Conservation (phyloP, 1,140 invertebrate species). For the Aphaenogaster rudis region DNA sequence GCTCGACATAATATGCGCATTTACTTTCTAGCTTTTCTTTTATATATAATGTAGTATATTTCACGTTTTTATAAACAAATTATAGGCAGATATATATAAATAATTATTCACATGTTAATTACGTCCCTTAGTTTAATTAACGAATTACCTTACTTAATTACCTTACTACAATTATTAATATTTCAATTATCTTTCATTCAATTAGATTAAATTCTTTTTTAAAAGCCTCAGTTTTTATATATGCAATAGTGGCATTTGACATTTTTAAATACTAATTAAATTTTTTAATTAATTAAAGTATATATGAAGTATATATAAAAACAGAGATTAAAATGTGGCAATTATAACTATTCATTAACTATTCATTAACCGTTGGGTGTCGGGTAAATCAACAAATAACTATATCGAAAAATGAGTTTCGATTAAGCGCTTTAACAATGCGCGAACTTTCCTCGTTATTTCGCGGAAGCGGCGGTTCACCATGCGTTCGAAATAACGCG, state of each 20-base stretch:
- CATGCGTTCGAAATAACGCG: background rate
- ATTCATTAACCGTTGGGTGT: background rate
- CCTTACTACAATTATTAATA: background rate
- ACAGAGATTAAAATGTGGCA: background rate
- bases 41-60: background rate
- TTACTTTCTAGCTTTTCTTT: conserved; percentile 11
- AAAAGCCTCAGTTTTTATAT: background rate
- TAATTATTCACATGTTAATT: background rate
- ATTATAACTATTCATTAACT: background rate
- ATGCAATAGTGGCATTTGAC: background rate
- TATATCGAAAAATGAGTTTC: background rate
- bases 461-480: background rate
- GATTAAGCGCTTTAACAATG: background rate
- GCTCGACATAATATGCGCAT: background rate
- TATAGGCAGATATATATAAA: background rate
- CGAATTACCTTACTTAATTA: background rate
- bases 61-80: background rate
- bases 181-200: background rate
- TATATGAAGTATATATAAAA: background rate
- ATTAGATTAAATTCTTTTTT: background rate
- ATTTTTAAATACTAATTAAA: background rate
- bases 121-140: conserved; percentile 5
- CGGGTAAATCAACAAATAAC: background rate
- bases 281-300: background rate
- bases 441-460: conserved; percentile 19